These are phyloP conservation scores for Tetrapedia diversipes DNA, from an alignment of 2,888 invertebrate species.

Conservation along the genomic window DNA sequence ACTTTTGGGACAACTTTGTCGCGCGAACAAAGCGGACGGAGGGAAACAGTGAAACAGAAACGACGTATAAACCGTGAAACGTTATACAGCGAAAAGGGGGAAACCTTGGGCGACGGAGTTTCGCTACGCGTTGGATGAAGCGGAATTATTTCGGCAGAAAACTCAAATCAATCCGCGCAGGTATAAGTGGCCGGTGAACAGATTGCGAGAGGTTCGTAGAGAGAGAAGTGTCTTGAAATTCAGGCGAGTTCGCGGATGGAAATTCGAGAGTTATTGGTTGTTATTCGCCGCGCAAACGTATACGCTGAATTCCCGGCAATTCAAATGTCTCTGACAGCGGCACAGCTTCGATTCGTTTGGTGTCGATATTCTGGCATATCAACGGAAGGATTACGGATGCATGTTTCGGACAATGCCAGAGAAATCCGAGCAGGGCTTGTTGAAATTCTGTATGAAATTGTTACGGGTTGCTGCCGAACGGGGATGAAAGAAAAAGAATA, in stretches of 20 bases:
- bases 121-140: background rate
- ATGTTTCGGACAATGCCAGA: conserved; percentile 15
- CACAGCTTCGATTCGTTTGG: conserved; percentile 24
- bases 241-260: background rate
- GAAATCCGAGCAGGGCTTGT: conserved; percentile 23
- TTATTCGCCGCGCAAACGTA: background rate
- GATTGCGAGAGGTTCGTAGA: background rate
- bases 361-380: conserved; percentile 33
- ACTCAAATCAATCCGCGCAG: too few relatives aligned
- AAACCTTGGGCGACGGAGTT: background rate
- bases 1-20: conserved; percentile 15
- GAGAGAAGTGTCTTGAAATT: background rate
- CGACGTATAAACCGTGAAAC: background rate
- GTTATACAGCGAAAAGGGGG: conserved; percentile 1
- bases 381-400: conserved; percentile 34
- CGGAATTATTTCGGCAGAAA: background rate
- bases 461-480: background rate
- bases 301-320: background rate
- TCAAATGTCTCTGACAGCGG: conserved; percentile 6
- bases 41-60: background rate
- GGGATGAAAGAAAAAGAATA: background rate
- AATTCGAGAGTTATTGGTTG: background rate
- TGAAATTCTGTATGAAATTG: conserved; percentile 13
- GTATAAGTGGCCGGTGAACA: too few relatives aligned
- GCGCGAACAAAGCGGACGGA: background rate